Evolutionary conservation across 2,797 vertebrate genomes (phyloP).

Genomic region (Cynopterus sphinx): DNA sequence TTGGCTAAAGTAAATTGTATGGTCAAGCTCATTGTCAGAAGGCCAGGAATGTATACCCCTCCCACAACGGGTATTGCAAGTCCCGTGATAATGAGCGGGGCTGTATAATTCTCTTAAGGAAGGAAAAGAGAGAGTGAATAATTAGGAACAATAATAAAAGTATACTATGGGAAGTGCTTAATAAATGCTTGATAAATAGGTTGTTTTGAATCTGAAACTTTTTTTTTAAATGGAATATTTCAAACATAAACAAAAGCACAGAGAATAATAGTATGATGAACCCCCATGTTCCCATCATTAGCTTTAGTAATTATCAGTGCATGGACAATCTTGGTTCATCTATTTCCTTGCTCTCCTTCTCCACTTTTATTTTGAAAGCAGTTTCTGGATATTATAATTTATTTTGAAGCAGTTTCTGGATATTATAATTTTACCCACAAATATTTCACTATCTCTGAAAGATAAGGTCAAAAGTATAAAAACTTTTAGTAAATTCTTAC

Average conservation of each 20-base stretch:
- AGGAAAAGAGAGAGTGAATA: neutral
- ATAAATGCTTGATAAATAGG: neutral
- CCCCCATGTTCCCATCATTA: neutral
- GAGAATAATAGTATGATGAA: neutral
- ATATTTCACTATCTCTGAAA: neutral
- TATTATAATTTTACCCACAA: neutral
- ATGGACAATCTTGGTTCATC: neutral
- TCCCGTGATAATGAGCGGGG: neutral
- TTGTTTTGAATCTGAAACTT: neutral
- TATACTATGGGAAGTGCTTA: neutral
- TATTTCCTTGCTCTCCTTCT: neutral
- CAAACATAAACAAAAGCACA: neutral
- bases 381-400: conserved; percentile 31
- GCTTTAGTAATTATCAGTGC: neutral
- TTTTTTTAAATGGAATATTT: conserved; percentile 9
- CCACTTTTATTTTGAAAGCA: conserved; percentile 43
- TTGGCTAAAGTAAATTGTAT: neutral
- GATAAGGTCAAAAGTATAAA: neutral
- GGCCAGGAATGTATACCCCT: neutral
- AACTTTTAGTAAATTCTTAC: neutral
- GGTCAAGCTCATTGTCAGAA: neutral
- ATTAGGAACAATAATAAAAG: neutral
- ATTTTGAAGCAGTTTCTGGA: conserved; percentile 39
- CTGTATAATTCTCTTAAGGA: neutral
- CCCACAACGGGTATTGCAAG: neutral